These are phyloP conservation scores for Polypedilum vanderplanki DNA, from an alignment of 1,140 invertebrate species.

Conservation along the genomic window DNA sequence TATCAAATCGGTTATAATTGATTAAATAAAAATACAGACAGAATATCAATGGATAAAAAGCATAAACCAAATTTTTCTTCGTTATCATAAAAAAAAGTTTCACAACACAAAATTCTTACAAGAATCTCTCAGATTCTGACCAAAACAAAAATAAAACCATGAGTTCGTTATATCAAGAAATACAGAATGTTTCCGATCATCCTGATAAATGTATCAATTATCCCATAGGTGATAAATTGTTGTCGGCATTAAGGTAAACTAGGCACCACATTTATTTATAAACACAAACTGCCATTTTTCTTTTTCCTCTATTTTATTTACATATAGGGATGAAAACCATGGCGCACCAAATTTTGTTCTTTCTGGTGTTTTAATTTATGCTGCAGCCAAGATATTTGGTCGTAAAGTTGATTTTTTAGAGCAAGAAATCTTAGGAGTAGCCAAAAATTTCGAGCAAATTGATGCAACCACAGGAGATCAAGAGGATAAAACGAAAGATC, in stretches of 20 bases:
- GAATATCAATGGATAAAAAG: too few relatives aligned
- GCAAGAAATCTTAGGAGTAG: neutral
- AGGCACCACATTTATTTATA: neutral
- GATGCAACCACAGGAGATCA: neutral
- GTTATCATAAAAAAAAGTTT: too few relatives aligned
- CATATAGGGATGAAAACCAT: neutral
- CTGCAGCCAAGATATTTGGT: neutral
- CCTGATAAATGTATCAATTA: slow-evolving; percentile 22
- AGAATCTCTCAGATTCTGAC: too few relatives aligned
- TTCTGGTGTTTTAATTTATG: slow-evolving; percentile 12
- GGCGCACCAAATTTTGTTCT: neutral
- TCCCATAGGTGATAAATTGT: neutral
- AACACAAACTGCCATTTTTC: neutral
- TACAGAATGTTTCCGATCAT: neutral
- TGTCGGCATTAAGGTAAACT: neutral
- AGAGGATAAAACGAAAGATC: neutral
- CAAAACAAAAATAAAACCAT: neutral
- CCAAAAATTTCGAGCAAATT: neutral
- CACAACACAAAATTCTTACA: too few relatives aligned
- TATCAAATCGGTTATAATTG: too few relatives aligned
- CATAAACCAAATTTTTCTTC: too few relatives aligned
- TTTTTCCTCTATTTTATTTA: neutral
- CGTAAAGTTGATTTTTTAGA: neutral
- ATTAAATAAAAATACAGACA: too few relatives aligned
- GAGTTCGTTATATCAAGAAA: neutral